Evolutionary conservation across 2,113 vertebrate species (phyloP).

Genomic region (Bubo scandiacus): DNA sequence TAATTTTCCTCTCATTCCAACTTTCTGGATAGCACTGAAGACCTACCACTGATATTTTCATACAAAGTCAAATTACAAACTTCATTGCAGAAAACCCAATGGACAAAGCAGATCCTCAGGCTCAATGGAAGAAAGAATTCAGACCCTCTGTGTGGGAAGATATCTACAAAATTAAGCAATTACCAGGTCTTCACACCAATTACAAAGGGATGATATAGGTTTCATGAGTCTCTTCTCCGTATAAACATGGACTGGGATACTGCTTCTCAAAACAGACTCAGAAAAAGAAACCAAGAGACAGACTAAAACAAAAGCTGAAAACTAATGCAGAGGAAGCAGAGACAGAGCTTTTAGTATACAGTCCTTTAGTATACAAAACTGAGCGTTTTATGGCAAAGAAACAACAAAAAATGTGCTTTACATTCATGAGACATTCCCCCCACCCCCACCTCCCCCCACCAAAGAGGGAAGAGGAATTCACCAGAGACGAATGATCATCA

Average conservation of each 20-base stretch:
- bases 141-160: not conserved
- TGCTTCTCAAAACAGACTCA: not conserved
- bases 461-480: not conserved
- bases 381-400: not conserved
- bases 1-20: not conserved
- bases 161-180: not conserved
- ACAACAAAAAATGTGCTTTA: too few relatives aligned
- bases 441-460: too few relatives aligned
- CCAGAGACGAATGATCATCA: not conserved
- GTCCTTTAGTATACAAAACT: too few relatives aligned
- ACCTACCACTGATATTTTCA: not conserved
- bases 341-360: not conserved
- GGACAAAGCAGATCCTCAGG: not conserved
- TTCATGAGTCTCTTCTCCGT: not conserved
- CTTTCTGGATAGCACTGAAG: not conserved
- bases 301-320: not conserved
- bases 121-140: not conserved
- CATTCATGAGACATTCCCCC: not conserved
- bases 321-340: not conserved
- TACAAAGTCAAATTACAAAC: not conserved
- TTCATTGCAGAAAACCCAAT: not conserved
- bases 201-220: not conserved
- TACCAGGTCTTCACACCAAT: not conserved
- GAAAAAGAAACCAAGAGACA: not conserved
- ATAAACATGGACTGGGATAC: not conserved